phyloP scores from a whole-genome alignment of 2,113 vertebrate genomes.

The Podarcis muralis region DNA sequence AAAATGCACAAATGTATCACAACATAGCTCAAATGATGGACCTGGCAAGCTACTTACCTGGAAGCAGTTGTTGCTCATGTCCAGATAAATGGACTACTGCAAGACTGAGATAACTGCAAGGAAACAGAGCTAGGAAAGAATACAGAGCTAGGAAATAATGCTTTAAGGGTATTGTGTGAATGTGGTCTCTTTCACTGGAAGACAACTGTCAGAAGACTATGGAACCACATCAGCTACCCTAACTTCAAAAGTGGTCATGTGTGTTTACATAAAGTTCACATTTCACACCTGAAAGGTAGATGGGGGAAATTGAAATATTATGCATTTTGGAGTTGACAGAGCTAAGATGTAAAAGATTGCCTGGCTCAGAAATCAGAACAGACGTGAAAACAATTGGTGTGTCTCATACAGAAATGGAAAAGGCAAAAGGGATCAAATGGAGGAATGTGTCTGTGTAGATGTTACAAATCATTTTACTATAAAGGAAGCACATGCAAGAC shows the following conservation, averaged over 20 bases:
- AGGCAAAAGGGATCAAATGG: neutral
- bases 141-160: neutral
- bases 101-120: neutral
- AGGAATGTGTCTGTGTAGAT: neutral
- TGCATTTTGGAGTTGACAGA: neutral
- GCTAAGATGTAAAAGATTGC: neutral
- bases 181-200: neutral
- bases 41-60: neutral
- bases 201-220: neutral
- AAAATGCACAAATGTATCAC: neutral
- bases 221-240: neutral
- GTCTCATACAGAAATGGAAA: constrained; percentile 2
- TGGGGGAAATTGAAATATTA: no score
- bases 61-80: neutral
- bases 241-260: neutral
- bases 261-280: neutral
- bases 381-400: neutral
- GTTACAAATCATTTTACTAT: neutral
- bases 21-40: neutral
- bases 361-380: neutral
- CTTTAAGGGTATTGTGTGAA: no score
- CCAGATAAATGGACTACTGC: neutral
- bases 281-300: neutral
- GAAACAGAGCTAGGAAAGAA: neutral
- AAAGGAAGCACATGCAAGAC: neutral